phyloP scores from a whole-genome alignment of 2,797 vertebrate species.

The Acrossocheilus fasciatus region DNA sequence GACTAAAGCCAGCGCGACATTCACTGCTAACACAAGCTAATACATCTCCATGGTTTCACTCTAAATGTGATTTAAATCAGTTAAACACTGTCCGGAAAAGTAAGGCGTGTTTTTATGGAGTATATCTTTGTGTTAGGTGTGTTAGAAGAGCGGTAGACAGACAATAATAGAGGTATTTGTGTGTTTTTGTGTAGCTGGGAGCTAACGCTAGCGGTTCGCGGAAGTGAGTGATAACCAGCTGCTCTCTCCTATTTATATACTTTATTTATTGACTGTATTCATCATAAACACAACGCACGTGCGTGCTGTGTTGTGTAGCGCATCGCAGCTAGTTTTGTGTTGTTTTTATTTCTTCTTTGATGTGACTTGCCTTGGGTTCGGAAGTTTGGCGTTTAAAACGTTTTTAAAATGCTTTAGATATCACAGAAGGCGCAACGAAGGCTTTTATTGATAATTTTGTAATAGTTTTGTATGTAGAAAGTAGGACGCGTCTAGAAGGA shows the following conservation, averaged over 20 bases:
- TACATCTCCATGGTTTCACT: conserved; percentile 22
- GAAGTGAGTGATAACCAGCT: conserved; percentile 44
- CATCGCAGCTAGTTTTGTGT: neutral
- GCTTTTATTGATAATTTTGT: neutral
- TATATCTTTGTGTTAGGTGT: neutral
- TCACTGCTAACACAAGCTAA: conserved; percentile 45
- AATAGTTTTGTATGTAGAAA: neutral
- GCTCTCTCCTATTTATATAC: neutral
- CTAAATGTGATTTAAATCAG: conserved; percentile 3
- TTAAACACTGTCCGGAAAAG: neutral
- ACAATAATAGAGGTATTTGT: neutral
- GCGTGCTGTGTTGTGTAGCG: neutral
- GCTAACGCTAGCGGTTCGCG: conserved; percentile 53
- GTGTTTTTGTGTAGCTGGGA: conserved; percentile 43
- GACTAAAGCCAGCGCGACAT: conserved; percentile 56
- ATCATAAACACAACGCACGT: conserved; percentile 14
- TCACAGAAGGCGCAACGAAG: neutral
- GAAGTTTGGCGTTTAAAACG: neutral
- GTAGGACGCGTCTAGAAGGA: neutral
- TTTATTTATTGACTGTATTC: neutral
- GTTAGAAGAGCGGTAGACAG: neutral
- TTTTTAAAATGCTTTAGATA: neutral
- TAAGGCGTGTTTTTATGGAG: neutral
- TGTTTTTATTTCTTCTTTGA: neutral
- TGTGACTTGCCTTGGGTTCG: neutral